Conservation (phyloP, 1,140 invertebrate genomes). For the Archegozetes longisetosus region DNA sequence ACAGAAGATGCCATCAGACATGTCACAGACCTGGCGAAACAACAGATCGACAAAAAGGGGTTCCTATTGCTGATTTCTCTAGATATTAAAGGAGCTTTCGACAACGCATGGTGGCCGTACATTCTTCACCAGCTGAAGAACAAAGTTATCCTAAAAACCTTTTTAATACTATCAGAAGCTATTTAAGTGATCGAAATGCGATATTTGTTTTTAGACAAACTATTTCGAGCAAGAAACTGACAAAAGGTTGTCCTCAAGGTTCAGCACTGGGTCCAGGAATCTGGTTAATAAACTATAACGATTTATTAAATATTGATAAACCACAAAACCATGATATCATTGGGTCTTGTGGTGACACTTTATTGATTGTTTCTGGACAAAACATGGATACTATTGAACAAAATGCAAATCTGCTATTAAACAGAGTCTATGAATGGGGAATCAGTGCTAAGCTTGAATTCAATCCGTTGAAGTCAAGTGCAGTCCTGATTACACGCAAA, state of each 20-base stretch:
- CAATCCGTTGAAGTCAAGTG: too few species aligned
- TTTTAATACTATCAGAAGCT: background rate
- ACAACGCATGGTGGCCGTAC: slow-evolving; percentile 4
- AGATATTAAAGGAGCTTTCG: slow-evolving; percentile 5
- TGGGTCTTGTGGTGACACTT: slow-evolving; percentile 2
- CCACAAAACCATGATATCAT: background rate
- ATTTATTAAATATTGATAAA: background rate
- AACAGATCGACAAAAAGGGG: background rate
- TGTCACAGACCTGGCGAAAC: background rate
- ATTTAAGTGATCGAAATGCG: background rate
- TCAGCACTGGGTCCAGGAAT: background rate
- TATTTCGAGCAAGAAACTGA: slow-evolving; percentile 3
- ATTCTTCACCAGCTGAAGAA: background rate
- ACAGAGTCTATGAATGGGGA: slow-evolving; percentile 4
- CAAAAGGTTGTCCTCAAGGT: slow-evolving; percentile 13
- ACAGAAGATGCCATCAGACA: background rate
- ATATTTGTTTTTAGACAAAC: background rate
- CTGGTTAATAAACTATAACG: background rate
- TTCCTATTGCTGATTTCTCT: background rate
- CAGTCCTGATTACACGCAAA: too few species aligned
- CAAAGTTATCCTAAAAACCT: background rate
- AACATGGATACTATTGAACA: background rate
- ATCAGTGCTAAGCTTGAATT: too few species aligned
- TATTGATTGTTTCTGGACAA: background rate
- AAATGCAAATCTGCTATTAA: background rate